phyloP scores from a whole-genome alignment of 2,113 vertebrate species.

The Lagopus leucura region DNA sequence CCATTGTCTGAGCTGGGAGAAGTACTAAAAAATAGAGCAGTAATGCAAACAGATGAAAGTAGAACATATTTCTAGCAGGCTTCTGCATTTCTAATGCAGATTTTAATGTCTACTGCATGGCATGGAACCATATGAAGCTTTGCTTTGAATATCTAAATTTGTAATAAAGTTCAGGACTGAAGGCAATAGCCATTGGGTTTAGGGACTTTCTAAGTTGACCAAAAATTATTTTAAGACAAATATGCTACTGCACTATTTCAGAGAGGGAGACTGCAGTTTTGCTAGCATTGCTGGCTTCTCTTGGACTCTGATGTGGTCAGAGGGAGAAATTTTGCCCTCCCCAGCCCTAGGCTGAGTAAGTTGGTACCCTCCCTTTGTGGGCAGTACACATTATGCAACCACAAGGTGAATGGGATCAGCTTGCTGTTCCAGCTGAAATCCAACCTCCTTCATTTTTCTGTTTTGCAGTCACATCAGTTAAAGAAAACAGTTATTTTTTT shows the following conservation, averaged over 20 bases:
- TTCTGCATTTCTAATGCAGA: neutral
- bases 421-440: constrained; percentile 25
- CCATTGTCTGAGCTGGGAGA: neutral
- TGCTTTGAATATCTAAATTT: neutral
- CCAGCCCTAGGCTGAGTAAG: neutral
- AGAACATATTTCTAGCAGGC: constrained; percentile 5
- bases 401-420: constrained; percentile 18
- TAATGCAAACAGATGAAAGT: neutral
- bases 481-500: neutral
- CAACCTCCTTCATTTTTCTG: neutral
- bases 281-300: accelerated
- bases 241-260: neutral
- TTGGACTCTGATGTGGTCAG: neutral
- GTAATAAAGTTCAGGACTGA: neutral
- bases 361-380: neutral
- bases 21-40: neutral
- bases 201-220: neutral
- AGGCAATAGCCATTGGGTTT: neutral
- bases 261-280: neutral
- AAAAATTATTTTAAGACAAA: neutral
- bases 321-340: neutral
- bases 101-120: neutral
- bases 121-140: neutral
- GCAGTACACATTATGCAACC: accelerated
- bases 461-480: neutral